Percentiles rank a stretch among this genome's conserved stretches.
Conservation (phyloP, 2,888 invertebrate species). For the Melanargia galathea region DNA sequence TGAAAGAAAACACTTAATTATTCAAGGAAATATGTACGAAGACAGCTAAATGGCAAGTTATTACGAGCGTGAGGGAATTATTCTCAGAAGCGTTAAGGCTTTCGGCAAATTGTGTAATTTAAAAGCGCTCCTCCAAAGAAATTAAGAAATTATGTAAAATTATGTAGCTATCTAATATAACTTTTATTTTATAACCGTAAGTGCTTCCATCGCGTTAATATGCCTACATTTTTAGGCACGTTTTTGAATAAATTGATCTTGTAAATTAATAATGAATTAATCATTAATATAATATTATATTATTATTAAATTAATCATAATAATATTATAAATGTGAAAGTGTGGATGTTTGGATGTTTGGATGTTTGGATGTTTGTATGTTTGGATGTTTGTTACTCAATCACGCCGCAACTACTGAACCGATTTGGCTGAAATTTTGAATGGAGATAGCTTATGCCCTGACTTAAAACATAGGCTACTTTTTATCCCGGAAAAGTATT, state of each 20-base stretch:
- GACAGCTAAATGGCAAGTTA: conserved; percentile 20
- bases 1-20: conserved; percentile 18
- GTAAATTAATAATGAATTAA: too few species aligned
- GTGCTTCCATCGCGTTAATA: not conserved
- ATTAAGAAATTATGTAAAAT: conserved; percentile 4
- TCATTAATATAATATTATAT: too few species aligned
- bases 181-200: not conserved
- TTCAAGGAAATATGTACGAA: conserved; percentile 23
- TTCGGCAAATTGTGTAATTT: conserved; percentile 18
- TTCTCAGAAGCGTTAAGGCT: conserved; percentile 17
- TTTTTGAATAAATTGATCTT: not conserved
- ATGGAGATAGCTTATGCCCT: too few species aligned
- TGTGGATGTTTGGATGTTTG: too few species aligned
- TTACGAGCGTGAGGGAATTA: conserved; percentile 19
- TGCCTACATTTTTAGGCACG: not conserved
- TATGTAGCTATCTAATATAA: conserved; percentile 7
- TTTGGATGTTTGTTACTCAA: too few species aligned
- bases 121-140: conserved; percentile 16
- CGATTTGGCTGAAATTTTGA: too few species aligned
- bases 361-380: too few species aligned
- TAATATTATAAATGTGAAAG: too few species aligned
- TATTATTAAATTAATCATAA: too few species aligned
- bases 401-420: too few species aligned
- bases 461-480: too few species aligned
- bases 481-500: too few species aligned